Base-by-base conservation (phyloP, 1,140 invertebrate species). In the Helicoverpa zea region DNA sequence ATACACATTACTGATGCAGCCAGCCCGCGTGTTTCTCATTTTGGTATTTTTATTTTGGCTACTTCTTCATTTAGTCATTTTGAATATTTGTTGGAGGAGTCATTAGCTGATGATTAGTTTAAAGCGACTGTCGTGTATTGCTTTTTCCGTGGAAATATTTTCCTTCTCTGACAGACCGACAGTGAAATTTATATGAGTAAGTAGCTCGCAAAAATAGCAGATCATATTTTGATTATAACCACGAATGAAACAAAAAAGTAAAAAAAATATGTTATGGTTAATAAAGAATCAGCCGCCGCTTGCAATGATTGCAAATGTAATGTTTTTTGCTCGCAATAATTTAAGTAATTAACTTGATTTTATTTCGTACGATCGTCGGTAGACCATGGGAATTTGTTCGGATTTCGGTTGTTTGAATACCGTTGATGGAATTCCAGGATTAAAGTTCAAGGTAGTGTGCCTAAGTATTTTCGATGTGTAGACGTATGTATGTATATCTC, bases 291-390 rank as follows among this genome's bases (percentile, higher is more conserved):
- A 7, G 35, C 12, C 58, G 58, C 18, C 58, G 58, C 12, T 5
- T 9, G 18, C 23, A 18, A 16, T 61, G 29, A 61, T 61, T 43
- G 7, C 9, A 43, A 29, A 59, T 5, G 14, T 30, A 14, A 30
- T 2, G 18, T 61, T 61, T 61, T 61, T 61, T 61, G 58, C 16
- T 12, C 14, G 58, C 29, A 61, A 61, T 30, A 29, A 61, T 61
- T 61, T 61, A 0, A 29, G 29, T 18, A 30, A 61, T 61, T 61
- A 29, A 61, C 23, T 61, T 30, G 11, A 13, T 13, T 61, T 61
- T 61, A 29, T 61, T 18, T 43, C 5, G 9, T 9, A 43, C 35
- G 35, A 43, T 43, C 23, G 35, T 43, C 35, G 35, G 35, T 43
- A 43, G 35, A 43, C 35, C 35, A 9, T 43, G 35, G 5, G 35